Percentiles rank a stretch among this genome's conserved stretches.
phyloP scores from a whole-genome alignment of 2,113 vertebrate species.

The Erythrolamprus reginae region DNA sequence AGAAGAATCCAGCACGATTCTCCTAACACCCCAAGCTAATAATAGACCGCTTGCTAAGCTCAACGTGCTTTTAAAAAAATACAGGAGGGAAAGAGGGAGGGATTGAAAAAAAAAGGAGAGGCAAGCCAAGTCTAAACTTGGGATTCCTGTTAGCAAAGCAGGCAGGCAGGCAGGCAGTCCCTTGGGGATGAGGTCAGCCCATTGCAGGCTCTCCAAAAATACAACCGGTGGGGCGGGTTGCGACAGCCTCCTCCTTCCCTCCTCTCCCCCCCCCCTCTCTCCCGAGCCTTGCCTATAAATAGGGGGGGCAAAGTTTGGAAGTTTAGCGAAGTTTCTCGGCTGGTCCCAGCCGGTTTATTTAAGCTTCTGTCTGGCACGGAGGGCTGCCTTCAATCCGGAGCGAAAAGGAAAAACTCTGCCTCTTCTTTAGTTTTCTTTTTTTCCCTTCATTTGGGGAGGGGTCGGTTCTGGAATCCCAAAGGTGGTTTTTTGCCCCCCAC shows the following conservation, averaged over 20 bases:
- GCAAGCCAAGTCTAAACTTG: conserved; percentile 31
- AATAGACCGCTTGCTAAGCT: conserved; percentile 33
- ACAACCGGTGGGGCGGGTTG: conserved; percentile 60
- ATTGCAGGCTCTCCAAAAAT: conserved; percentile 76
- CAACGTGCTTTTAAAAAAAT: no score
- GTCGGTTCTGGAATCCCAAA: background rate
- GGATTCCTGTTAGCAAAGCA: conserved; percentile 27
- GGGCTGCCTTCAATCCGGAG: background rate
- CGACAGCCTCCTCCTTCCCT: conserved; percentile 30
- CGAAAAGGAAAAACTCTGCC: background rate
- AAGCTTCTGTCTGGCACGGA: conserved; percentile 28
- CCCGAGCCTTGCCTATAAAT: conserved; percentile 63
- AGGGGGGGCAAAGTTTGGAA: conserved; percentile 55
- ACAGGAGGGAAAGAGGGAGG: background rate
- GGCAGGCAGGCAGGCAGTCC: conserved; percentile 7
- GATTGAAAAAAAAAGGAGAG: conserved; percentile 3
- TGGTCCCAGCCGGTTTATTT: conserved; percentile 56
- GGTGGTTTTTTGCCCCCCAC: rapidly evolving
- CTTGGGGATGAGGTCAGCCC: conserved; percentile 55
- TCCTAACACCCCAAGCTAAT: conserved; percentile 55
- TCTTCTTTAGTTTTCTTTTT: background rate
- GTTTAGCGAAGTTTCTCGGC: conserved; percentile 75
- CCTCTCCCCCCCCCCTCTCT: conserved; percentile 27
- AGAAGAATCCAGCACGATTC: conserved; percentile 16
- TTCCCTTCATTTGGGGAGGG: background rate